These are phyloP conservation scores for Gavialis gangeticus DNA, from an alignment of 2,113 vertebrate genomes.

Conservation along the genomic window DNA sequence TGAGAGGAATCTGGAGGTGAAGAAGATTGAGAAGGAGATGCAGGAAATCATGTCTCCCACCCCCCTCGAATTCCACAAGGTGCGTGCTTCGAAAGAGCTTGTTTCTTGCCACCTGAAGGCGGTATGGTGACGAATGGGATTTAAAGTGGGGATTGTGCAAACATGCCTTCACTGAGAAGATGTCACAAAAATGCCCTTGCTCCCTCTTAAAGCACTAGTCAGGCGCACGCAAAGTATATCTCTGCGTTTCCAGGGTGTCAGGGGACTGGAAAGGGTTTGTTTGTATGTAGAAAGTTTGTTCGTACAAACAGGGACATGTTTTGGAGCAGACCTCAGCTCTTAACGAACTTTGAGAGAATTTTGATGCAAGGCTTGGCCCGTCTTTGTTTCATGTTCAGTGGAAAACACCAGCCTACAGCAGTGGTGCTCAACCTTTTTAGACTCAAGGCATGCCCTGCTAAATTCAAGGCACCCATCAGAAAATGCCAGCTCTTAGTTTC, in stretches of 20 bases:
- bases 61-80: slow-evolving; percentile 91
- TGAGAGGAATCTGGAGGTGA: slow-evolving; percentile 73
- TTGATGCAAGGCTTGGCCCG: not conserved
- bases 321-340: too few species aligned
- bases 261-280: not conserved
- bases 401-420: too few species aligned
- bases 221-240: not conserved
- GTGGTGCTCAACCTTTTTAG: too few species aligned
- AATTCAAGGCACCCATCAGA: too few species aligned
- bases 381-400: not conserved
- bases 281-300: too few species aligned
- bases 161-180: not conserved
- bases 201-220: not conserved
- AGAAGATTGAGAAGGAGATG: slow-evolving; percentile 76
- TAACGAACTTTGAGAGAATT: not conserved
- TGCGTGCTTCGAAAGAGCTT: slow-evolving; percentile 41
- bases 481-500: too few species aligned
- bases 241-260: not conserved
- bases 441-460: too few species aligned
- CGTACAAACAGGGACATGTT: too few species aligned
- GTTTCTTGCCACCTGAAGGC: not conserved
- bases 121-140: not conserved
- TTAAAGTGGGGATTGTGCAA: not conserved
- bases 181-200: not conserved
- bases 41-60: slow-evolving; percentile 81